Percentiles rank a stretch among this genome's conserved stretches.
phyloP scores from a whole-genome alignment of 2,113 vertebrate genomes.

The Camelus dromedarius region DNA sequence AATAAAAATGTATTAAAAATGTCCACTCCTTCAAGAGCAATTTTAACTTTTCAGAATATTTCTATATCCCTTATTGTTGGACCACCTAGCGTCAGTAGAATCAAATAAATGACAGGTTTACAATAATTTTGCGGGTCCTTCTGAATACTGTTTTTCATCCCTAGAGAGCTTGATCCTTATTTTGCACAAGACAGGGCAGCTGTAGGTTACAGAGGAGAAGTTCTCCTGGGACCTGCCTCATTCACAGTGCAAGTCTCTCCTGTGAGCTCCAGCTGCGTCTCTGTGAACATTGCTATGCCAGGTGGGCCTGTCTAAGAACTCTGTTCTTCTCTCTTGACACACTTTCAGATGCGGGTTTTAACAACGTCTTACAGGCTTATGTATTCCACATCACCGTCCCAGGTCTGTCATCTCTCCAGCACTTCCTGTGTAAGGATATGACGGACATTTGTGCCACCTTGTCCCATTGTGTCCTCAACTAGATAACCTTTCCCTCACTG shows the following conservation, averaged over 20 bases:
- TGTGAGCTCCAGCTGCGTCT: background rate
- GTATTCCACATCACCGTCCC: background rate
- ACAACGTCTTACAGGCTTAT: background rate
- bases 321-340: background rate
- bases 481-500: background rate
- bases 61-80: background rate
- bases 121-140: background rate
- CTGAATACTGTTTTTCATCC: background rate
- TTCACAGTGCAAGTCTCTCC: background rate
- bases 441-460: background rate
- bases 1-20: conserved; percentile 48
- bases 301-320: background rate
- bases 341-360: background rate
- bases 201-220: background rate
- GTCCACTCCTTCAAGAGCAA: conserved; percentile 12
- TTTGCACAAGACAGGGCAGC: background rate
- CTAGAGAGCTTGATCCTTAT: background rate
- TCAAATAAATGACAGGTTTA: background rate
- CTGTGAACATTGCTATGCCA: background rate
- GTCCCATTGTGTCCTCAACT: background rate
- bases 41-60: conserved; percentile 21
- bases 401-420: background rate
- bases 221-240: background rate
- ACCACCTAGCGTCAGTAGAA: background rate
- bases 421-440: background rate